phyloP scores from a whole-genome alignment of 2,888 invertebrate genomes.

The Cremastinae sp. region DNA sequence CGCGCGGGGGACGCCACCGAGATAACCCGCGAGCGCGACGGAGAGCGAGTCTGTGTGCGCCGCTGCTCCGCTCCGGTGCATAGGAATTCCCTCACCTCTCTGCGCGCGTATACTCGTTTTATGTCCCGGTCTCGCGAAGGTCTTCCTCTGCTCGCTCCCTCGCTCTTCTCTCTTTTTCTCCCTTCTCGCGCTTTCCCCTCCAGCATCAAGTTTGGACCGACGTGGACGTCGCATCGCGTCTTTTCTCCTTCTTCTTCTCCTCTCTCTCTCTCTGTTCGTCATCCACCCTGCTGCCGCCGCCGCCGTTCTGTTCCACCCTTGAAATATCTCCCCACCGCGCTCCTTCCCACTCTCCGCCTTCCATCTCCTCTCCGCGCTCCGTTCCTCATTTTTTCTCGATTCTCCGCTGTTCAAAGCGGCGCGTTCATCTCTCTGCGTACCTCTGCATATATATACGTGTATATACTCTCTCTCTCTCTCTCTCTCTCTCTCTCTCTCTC shows the following conservation, averaged over 20 bases:
- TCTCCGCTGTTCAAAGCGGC: too few relatives aligned
- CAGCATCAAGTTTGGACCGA: constrained; percentile 47
- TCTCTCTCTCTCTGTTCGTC: constrained; percentile 45
- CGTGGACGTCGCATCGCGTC: constrained; percentile 68
- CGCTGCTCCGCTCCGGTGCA: constrained; percentile 65
- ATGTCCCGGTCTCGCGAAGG: constrained; percentile 55
- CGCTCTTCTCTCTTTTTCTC: background rate
- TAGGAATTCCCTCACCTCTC: constrained; percentile 74
- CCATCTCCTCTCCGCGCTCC: constrained; percentile 43
- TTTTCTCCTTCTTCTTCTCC: constrained; percentile 33
- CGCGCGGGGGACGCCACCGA: constrained; percentile 41
- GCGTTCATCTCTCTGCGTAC: too few relatives aligned
- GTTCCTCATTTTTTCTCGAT: constrained; percentile 52
- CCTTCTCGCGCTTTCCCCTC: constrained; percentile 59
- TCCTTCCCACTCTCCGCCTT: constrained; percentile 42
- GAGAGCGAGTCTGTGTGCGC: too few relatives aligned
- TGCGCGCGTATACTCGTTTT: constrained; percentile 41
- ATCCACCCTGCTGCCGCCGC: constrained; percentile 23
- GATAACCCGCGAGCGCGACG: constrained; percentile 28
- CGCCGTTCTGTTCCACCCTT: constrained; percentile 54
- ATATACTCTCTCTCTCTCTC: too few relatives aligned
- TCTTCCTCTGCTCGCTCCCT: constrained; percentile 32
- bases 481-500: constrained; percentile 38
- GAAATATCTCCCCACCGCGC: constrained; percentile 23
- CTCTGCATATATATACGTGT: too few relatives aligned